Base-by-base conservation (phyloP, 1,140 invertebrate species). In the Coptotermes formosanus region DNA sequence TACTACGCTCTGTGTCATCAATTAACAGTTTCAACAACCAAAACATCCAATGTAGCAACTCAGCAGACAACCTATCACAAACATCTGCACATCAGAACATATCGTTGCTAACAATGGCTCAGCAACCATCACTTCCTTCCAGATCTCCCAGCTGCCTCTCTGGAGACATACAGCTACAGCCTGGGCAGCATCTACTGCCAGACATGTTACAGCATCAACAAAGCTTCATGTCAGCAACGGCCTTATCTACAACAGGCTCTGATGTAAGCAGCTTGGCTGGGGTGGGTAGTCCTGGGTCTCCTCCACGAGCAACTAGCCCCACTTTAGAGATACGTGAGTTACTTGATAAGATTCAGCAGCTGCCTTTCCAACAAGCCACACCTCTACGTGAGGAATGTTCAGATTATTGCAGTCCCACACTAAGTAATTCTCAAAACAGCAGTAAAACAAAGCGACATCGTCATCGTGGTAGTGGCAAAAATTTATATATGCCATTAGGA, bases 281-380 rank as follows among this genome's bases (percentile, higher is more conserved):
- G 87, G 89, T 92, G 30, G 93, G 91, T 7, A 92, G 94, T 55
- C 64, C 69, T 88, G 64, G 64, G 3, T 96, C 95, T 2, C 95
- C 95, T 3, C 95, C 95, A 0, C 93, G 94, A 88, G 95, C 95
- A 19, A 96, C 95, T 16, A 96, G 95, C 89, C 95, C 95, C 4
- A 96, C 95, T 23, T 93, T 93, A 87, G 94, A 95, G 90, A 93
- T 95, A 88, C 92, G 92, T 32, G 94, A 95, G 88, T 90, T 95
- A 69, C 90, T 95, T 88, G 93, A 94, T 87, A 94, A 95, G 91
- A 95, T 95, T 88, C 94, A 94, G 84, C 93, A 94, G 88, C 89
- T 95, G 85, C 94, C 94, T 59, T 55, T 84, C 30, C 64, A 75
- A 30, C 52, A 48, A 16, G 9, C 45, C 45, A 48, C 14, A 48